A percentile compares a stretch with the other conserved stretches of the same genome.
These are phyloP conservation scores for Polydrusus cervinus DNA, from an alignment of 2,888 invertebrate species.

Conservation along the genomic window DNA sequence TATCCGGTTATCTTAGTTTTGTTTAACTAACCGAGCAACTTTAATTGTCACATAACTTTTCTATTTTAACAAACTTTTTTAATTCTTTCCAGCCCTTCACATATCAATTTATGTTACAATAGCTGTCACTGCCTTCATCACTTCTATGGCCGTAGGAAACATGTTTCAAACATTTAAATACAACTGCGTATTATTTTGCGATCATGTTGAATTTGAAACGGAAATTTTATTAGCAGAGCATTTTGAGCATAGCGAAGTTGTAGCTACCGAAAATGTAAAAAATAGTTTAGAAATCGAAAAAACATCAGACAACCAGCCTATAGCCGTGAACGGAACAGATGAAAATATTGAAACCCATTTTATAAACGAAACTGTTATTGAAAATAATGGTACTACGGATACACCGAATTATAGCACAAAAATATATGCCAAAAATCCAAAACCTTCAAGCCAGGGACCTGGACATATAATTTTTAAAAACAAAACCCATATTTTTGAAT, in stretches of 20 bases:
- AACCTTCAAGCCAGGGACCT: constrained; percentile 1
- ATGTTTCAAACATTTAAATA: constrained; percentile 60
- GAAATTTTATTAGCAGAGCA: constrained; percentile 28
- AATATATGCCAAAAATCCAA: background rate
- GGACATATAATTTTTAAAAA: constrained; percentile 40
- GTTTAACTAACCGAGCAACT: too few species aligned
- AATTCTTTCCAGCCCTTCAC: constrained; percentile 59
- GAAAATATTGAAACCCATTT: background rate
- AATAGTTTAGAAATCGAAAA: constrained; percentile 12
- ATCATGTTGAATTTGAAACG: constrained; percentile 43
- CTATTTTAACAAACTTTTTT: background rate
- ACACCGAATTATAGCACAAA: background rate
- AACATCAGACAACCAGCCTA: background rate
- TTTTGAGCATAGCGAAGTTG: constrained; percentile 27
- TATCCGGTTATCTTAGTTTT: too few species aligned
- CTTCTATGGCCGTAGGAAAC: constrained; percentile 58
- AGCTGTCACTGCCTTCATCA: constrained; percentile 56
- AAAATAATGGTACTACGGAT: constrained; percentile 13
- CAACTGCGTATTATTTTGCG: constrained; percentile 61
- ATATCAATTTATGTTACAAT: constrained; percentile 55
- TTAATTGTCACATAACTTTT: too few species aligned
- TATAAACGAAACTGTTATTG: background rate
- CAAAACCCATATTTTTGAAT: constrained; percentile 39
- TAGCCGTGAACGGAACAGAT: background rate
- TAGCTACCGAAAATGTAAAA: background rate